Evolutionary conservation across 2,113 vertebrate genomes (phyloP), one percentile per base, ranked within the genome.

Genomic region (Corythornis vintsioides): DNA sequence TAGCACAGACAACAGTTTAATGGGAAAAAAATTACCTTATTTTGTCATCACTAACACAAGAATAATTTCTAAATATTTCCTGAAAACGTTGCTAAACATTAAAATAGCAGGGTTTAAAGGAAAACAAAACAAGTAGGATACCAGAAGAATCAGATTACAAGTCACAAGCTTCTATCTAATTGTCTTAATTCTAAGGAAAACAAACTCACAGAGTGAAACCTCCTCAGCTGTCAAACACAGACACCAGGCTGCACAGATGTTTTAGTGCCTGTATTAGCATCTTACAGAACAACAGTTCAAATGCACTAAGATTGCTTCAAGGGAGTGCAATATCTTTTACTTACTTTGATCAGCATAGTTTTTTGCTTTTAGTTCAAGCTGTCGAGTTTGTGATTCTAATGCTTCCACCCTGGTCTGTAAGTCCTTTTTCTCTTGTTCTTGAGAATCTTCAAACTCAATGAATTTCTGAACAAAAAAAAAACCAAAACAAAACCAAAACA

Each of bases 371-470:
- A 99, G 97, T 96, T 99, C 99, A 47, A 99, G 97, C 42, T 99
- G 99, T 72, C 99, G 98, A 60, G 98, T 98, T 91, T 99, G 98
- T 22, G 98, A 99, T 96, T 99, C 99, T 97, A 99, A 89, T 53
- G 93, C 95, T 95, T 98, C 98, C 96, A 99, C 97, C 60, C 98
- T 98, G 70, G 91, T 92, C 97, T 99, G 99, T 22, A 99, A 97
- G n/a, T 99, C 99, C 93, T 99, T 99, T 97, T 98, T 99, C 95
- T 99, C 99, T 56, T 99, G 98, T 8, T 99, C 99, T 97, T 99
- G 99, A 92, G 98, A 98, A 96, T 99, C 99, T 97, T 99, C 99
- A 95, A 98, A 98, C 92, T 97, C 98, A 12, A 99, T 99, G 96
- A 99, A 99, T 98, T 98, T 99, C 99, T 99, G 92, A 91, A 89